These are phyloP conservation scores for Tiliqua scincoides DNA, from an alignment of 2,113 vertebrate species.

Conservation along the genomic window DNA sequence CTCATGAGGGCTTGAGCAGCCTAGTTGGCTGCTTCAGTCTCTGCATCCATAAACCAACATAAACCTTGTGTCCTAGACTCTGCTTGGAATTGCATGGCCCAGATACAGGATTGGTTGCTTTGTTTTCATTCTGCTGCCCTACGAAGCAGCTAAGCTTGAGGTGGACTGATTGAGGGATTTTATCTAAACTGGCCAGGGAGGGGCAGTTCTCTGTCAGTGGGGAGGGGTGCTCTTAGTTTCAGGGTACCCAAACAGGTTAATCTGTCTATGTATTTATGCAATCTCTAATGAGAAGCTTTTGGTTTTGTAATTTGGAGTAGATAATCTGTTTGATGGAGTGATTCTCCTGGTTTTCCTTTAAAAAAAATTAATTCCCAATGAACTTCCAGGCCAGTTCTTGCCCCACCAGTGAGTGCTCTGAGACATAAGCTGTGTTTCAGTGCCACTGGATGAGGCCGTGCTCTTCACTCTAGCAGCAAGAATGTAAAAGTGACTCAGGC, in stretches of 20 bases:
- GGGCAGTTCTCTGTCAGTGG: slow-evolving; percentile 36
- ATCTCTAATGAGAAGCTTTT: slow-evolving; percentile 17
- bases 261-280: neutral
- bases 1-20: too few species aligned
- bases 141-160: neutral
- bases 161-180: slow-evolving; percentile 3
- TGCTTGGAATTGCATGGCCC: too few species aligned
- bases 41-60: too few species aligned
- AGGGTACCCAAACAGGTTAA: slow-evolving; percentile 36
- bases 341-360: neutral
- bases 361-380: neutral
- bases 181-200: neutral
- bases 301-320: slow-evolving; percentile 2
- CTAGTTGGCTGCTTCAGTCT: too few species aligned
- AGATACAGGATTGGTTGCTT: too few species aligned
- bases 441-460: slow-evolving; percentile 12
- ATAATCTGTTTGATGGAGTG: slow-evolving; percentile 15
- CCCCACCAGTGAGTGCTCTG: neutral
- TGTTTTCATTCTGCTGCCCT: fast-evolving
- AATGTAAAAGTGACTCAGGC: slow-evolving; percentile 13
- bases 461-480: slow-evolving; percentile 15
- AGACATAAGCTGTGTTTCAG: neutral
- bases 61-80: too few species aligned
- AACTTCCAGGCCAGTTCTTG: neutral
- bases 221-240: slow-evolving; percentile 5